phyloP scores from a whole-genome alignment of 1,140 invertebrate species.

The Panulirus ornatus region DNA sequence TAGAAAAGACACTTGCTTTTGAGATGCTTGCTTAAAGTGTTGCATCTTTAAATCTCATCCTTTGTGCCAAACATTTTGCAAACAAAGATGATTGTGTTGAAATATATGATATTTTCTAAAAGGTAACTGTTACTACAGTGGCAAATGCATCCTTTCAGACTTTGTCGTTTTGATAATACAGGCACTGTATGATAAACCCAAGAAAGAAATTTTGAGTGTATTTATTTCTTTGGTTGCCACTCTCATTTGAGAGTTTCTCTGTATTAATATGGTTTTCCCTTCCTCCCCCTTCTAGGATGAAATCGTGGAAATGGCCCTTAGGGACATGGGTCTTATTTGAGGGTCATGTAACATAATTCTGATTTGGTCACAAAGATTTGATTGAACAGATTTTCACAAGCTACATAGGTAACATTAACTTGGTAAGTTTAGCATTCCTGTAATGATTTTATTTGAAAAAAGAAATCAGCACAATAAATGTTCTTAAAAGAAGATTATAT shows the following conservation, averaged over 20 bases:
- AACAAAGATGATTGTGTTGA: no score
- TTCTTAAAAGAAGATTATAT: background rate
- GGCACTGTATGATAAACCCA: no score
- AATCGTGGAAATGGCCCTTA: slow-evolving; percentile 89
- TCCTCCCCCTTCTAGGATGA: slow-evolving; percentile 84
- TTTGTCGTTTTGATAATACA: no score
- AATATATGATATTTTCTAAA: no score
- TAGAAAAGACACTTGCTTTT: no score
- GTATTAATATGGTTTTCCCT: slow-evolving; percentile 55
- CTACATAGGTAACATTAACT: background rate
- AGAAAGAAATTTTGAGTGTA: no score
- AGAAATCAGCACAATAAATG: background rate
- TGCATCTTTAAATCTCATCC: no score
- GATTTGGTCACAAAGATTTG: slow-evolving; percentile 14
- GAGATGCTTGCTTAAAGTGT: no score
- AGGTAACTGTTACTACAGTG: no score
- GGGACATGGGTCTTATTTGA: slow-evolving; percentile 89
- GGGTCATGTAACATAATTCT: slow-evolving; percentile 73
- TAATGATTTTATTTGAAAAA: background rate
- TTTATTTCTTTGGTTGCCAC: background rate
- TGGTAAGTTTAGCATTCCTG: background rate
- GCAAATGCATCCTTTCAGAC: no score
- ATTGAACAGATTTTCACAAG: slow-evolving; percentile 23
- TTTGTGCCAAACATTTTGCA: no score
- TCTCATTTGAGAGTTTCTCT: background rate